A percentile compares a stretch with the other conserved stretches of the same genome.
These are phyloP conservation scores for Macquaria australasica DNA, from an alignment of 2,113 vertebrate genomes.

Conservation along the genomic window DNA sequence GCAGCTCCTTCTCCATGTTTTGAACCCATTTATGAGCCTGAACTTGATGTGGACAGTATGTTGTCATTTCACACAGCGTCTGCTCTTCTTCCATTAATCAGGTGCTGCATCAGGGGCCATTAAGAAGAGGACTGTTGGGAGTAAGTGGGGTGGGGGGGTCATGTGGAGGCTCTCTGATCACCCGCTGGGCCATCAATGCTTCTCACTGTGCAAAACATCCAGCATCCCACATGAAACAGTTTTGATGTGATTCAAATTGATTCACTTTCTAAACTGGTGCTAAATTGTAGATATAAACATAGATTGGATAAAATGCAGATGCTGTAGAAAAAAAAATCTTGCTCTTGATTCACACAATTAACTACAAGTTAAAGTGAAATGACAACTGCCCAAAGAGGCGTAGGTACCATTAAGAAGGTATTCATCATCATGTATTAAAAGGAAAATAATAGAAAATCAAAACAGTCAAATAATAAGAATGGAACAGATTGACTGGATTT, in stretches of 20 bases:
- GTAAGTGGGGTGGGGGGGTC: not conserved
- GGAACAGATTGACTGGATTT: no score
- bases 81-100: not conserved
- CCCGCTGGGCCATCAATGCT: constrained; percentile 56
- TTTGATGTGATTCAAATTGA: no score
- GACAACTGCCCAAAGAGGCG: no score
- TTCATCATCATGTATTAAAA: no score
- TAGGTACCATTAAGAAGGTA: not conserved
- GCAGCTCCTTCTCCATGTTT: not conserved
- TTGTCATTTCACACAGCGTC: not conserved
- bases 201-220: constrained; percentile 35
- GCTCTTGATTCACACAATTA: not conserved
- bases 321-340: not conserved
- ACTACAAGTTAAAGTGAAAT: not conserved
- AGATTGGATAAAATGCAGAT: not conserved
- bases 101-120: constrained; percentile 11
- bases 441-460: no score
- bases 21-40: not conserved
- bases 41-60: not conserved
- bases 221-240: not conserved
- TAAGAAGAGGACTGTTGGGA: constrained; percentile 49
- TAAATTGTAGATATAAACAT: no score
- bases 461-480: no score
- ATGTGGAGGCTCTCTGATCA: constrained; percentile 24
- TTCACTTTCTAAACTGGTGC: no score